Conservation (phyloP, 2,113 vertebrate species). For the Gnathonemus echidnorhynchus region DNA sequence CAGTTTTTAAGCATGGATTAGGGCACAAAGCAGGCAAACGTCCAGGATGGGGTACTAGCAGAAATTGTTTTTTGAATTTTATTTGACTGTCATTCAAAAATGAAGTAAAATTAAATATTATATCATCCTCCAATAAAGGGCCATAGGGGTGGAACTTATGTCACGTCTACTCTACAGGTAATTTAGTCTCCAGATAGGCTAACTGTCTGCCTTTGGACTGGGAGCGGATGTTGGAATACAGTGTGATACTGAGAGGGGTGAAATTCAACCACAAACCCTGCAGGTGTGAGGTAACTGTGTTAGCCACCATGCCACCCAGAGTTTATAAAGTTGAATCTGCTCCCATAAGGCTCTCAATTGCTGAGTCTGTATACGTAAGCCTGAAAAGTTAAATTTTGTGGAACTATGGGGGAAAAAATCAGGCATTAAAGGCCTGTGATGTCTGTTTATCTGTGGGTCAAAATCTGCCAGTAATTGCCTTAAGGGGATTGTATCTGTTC, state of each 20-base stretch:
- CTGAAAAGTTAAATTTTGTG: not conserved
- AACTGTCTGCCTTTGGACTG: not conserved
- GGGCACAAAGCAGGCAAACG: not conserved
- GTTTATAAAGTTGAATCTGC: not conserved
- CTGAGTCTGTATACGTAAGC: not conserved
- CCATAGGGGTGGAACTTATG: not conserved
- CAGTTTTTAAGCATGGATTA: not conserved
- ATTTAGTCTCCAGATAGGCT: not conserved
- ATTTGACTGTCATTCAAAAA: not conserved
- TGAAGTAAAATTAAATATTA: not conserved
- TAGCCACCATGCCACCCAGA: not conserved
- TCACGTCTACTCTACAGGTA: not conserved
- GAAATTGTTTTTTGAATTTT: not conserved
- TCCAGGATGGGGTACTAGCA: not conserved
- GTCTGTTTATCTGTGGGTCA: slow-evolving; percentile 6
- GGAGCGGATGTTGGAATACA: not conserved
- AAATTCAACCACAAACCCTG: not conserved
- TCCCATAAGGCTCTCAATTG: not conserved
- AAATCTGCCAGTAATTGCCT: slow-evolving; percentile 20
- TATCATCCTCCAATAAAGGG: too few relatives aligned
- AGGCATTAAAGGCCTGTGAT: slow-evolving; percentile 1
- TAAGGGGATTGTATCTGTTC: slow-evolving; percentile 5
- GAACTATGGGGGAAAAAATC: not conserved
- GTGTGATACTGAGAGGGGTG: not conserved
- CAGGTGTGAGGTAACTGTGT: not conserved